A percentile compares a stretch with the other conserved stretches of the same genome.
Conservation (phyloP, 1,140 invertebrate species). For the Oreohelix idahoensis region DNA sequence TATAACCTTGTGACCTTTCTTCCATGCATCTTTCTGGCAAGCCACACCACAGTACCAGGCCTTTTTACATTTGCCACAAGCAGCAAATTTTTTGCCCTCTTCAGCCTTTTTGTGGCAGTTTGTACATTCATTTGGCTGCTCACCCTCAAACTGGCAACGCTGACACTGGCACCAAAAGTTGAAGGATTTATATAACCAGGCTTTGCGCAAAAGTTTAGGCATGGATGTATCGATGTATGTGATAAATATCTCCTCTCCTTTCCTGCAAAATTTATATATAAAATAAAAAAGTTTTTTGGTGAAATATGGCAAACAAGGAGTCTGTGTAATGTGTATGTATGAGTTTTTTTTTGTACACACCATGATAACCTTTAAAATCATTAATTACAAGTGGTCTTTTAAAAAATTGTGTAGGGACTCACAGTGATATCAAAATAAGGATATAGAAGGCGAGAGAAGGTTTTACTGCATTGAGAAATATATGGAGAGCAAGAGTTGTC, state of each 20-base stretch:
- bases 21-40: slow-evolving; percentile 66
- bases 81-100: slow-evolving; percentile 57
- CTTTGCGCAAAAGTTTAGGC: slow-evolving; percentile 58
- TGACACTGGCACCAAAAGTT: slow-evolving; percentile 69
- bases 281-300: no score
- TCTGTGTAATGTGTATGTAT: no score
- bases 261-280: slow-evolving; percentile 21
- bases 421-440: no score
- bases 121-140: slow-evolving; percentile 59
- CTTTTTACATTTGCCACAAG: slow-evolving; percentile 64
- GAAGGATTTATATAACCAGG: slow-evolving; percentile 68
- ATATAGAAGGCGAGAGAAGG: no score
- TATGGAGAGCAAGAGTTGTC: no score
- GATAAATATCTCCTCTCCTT: slow-evolving; percentile 57
- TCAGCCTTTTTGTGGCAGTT: slow-evolving; percentile 55
- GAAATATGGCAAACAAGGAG: no score
- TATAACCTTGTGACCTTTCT: slow-evolving; percentile 61
- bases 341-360: no score
- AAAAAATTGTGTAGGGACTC: no score
- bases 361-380: no score
- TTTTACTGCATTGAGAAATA: no score
- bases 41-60: slow-evolving; percentile 68
- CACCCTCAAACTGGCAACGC: slow-evolving; percentile 66
- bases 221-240: slow-evolving; percentile 67
- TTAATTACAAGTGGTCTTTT: no score